Conservation (phyloP, 2,113 vertebrate genomes). For the Rhombomys opimus region DNA sequence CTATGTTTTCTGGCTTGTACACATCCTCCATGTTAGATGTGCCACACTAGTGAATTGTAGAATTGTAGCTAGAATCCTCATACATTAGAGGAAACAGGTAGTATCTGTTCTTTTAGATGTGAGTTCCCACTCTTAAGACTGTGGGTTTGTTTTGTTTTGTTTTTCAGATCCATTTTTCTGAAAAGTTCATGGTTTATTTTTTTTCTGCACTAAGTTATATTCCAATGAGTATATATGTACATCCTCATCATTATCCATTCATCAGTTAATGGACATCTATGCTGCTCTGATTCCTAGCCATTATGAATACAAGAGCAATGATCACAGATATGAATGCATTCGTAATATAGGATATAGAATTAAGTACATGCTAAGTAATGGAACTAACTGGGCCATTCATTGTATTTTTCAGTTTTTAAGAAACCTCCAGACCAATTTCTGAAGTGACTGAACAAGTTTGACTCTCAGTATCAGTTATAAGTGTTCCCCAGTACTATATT, state of each 20-base stretch:
- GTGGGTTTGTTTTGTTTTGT: no score
- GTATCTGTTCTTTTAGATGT: background rate
- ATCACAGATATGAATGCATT: background rate
- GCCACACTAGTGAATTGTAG: background rate
- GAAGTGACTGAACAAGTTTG: background rate
- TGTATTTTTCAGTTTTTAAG: background rate
- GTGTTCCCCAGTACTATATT: background rate
- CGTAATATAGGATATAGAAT: background rate
- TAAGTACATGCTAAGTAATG: background rate
- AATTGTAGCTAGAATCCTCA: background rate
- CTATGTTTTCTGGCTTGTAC: background rate
- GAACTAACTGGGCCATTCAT: background rate
- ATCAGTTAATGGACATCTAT: background rate
- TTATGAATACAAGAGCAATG: background rate
- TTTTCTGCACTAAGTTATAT: background rate
- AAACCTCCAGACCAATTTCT: background rate
- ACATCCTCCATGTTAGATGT: background rate
- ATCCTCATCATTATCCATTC: background rate
- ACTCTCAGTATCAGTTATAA: background rate
- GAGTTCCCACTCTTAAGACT: background rate
- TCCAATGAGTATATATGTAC: background rate
- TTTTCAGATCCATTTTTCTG: background rate
- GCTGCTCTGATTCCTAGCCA: background rate
- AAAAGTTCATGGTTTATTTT: background rate
- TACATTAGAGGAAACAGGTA: background rate